Percentiles rank a stretch among this genome's conserved stretches.
These are phyloP conservation scores for Ia io DNA, from an alignment of 2,113 vertebrate genomes.

Conservation along the genomic window DNA sequence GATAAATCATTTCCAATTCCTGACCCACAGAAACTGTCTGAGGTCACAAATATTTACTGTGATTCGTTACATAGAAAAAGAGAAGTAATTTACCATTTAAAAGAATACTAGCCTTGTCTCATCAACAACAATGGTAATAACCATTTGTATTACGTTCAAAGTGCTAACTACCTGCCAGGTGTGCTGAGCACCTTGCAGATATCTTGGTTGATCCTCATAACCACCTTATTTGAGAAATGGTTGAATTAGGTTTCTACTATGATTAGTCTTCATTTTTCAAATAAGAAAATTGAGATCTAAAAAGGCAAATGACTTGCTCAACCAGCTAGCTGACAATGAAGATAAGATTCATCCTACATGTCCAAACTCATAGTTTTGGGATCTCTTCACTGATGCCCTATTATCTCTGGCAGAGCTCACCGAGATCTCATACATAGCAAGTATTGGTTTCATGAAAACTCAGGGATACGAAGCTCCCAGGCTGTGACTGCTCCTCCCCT, in stretches of 20 bases:
- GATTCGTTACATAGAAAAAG: not conserved
- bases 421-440: not conserved
- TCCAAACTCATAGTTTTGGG: not conserved
- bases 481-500: not conserved
- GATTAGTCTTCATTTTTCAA: not conserved
- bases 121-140: not conserved
- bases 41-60: not conserved
- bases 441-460: slow-evolving; percentile 20
- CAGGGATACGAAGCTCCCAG: not conserved
- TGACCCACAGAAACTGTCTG: not conserved
- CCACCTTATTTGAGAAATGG: not conserved
- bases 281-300: not conserved
- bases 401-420: not conserved
- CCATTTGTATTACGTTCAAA: not conserved
- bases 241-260: not conserved
- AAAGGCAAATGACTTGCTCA: not conserved
- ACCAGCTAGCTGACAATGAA: not conserved
- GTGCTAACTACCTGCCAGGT: not conserved
- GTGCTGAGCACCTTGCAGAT: not conserved
- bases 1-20: not conserved
- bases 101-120: not conserved
- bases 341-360: not conserved
- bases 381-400: not conserved
- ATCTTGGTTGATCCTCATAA: not conserved
- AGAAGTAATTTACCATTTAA: not conserved